These are phyloP conservation scores for Notechis scutatus DNA, from an alignment of 2,113 vertebrate genomes.

Conservation along the genomic window DNA sequence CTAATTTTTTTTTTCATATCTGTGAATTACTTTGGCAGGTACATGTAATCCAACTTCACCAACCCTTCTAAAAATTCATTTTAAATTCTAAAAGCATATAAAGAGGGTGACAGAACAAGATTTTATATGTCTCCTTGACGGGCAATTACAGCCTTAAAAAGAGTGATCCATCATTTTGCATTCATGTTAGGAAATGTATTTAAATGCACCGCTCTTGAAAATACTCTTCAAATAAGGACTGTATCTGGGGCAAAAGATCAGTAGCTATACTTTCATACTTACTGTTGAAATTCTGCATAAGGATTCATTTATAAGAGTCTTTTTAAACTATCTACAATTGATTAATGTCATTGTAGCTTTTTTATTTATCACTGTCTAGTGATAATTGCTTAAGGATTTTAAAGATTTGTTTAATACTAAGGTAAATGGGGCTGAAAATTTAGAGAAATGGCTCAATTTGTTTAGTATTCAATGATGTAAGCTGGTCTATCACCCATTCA, in stretches of 20 bases:
- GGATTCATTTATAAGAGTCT: slow-evolving; percentile 49
- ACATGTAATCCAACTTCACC: neutral
- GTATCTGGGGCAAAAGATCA: slow-evolving; percentile 4
- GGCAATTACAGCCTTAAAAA: neutral
- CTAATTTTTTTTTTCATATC: neutral
- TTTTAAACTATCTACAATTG: slow-evolving; percentile 36
- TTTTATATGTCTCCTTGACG: neutral
- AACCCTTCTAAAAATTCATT: neutral
- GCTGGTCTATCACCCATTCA: slow-evolving; percentile 40
- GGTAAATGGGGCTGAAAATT: slow-evolving; percentile 68
- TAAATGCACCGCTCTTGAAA: neutral
- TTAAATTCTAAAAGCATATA: neutral
- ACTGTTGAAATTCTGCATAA: slow-evolving; percentile 54
- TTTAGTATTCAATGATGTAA: slow-evolving; percentile 55
- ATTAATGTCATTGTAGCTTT: slow-evolving; percentile 56
- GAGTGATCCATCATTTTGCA: neutral
- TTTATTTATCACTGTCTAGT: slow-evolving; percentile 39
- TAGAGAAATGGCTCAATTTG: slow-evolving; percentile 61
- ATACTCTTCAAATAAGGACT: neutral
- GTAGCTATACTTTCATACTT: slow-evolving; percentile 57
- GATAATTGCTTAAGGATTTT: slow-evolving; percentile 52
- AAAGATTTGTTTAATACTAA: slow-evolving; percentile 63
- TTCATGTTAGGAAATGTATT: neutral
- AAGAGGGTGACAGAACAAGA: neutral
- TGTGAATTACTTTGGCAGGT: neutral